Percentiles rank a stretch among this genome's conserved stretches.
Conservation (phyloP, 2,113 vertebrate genomes). For the Delphinapterus leucas region DNA sequence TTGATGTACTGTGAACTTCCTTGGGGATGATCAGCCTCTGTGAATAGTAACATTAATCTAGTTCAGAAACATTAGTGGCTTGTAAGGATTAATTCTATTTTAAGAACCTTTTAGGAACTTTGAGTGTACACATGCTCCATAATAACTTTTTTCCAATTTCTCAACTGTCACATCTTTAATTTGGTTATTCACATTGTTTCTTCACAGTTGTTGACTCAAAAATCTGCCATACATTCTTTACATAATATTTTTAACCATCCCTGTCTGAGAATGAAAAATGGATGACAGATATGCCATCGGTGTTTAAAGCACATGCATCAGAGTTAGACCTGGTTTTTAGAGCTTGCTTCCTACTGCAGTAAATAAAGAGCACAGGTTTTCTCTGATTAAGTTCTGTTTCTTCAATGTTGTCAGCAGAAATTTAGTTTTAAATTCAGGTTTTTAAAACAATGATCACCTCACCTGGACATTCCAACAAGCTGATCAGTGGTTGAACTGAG, state of each 20-base stretch:
- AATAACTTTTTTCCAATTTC: slow-evolving; percentile 63
- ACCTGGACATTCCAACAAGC: slow-evolving; percentile 76
- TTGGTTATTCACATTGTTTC: slow-evolving; percentile 41
- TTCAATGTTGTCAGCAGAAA: slow-evolving; percentile 14
- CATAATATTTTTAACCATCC: slow-evolving; percentile 45
- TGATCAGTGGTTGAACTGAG: slow-evolving; percentile 76
- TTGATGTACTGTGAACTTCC: slow-evolving; percentile 61
- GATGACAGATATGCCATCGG: neutral
- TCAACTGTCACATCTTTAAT: slow-evolving; percentile 66
- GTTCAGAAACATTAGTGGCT: slow-evolving; percentile 62
- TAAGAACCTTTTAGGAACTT: slow-evolving; percentile 59
- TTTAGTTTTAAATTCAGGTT: slow-evolving; percentile 65
- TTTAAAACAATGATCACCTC: slow-evolving; percentile 65
- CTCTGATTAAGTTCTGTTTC: neutral
- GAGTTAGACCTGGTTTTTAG: neutral
- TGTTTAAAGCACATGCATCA: neutral
- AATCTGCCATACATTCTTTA: neutral
- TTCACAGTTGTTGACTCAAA: slow-evolving; percentile 48
- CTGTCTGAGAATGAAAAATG: neutral
- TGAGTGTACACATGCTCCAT: slow-evolving; percentile 24
- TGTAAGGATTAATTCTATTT: slow-evolving; percentile 72
- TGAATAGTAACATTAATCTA: slow-evolving; percentile 62
- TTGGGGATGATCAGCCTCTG: slow-evolving; percentile 61
- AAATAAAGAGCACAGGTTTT: neutral
- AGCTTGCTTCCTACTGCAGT: neutral